These are phyloP conservation scores for Procapra przewalskii DNA, from an alignment of 2,113 vertebrate genomes.

Conservation along the genomic window DNA sequence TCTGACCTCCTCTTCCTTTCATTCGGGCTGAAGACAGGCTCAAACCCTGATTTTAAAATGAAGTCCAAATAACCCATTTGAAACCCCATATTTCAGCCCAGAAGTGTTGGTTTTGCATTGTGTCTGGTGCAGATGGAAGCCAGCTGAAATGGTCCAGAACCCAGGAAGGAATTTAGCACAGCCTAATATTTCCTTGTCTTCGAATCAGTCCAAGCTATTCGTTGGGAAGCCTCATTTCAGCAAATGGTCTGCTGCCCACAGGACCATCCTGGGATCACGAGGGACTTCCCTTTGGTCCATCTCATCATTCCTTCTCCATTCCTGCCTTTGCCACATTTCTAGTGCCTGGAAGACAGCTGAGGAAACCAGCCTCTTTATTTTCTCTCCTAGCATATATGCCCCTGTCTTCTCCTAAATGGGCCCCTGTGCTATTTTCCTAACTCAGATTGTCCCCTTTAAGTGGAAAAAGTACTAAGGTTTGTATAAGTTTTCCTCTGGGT, in stretches of 20 bases:
- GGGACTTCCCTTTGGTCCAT: background rate
- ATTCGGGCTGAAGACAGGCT: constrained; percentile 18
- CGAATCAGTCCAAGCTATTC: background rate
- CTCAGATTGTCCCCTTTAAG: background rate
- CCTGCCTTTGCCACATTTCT: background rate
- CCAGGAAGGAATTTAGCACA: background rate
- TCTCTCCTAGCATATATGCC: background rate
- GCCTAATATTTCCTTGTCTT: constrained; percentile 8
- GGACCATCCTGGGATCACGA: background rate
- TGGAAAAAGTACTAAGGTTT: background rate
- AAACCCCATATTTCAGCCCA: background rate
- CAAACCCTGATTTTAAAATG: constrained; percentile 35
- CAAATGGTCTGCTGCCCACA: background rate
- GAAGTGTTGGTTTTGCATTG: background rate
- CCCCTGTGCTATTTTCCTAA: background rate
- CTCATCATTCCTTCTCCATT: background rate
- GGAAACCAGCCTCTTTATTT: background rate
- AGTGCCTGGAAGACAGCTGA: background rate
- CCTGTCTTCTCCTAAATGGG: background rate
- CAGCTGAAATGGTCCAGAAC: background rate
- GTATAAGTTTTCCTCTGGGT: background rate
- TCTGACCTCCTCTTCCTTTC: background rate
- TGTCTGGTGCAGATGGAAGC: background rate
- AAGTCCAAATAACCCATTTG: constrained; percentile 52
- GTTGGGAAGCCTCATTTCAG: background rate